Percentiles rank a stretch among this genome's conserved stretches.
These are phyloP conservation scores for Neolamprologus falcicula DNA, from an alignment of 2,113 vertebrate species.

Conservation along the genomic window DNA sequence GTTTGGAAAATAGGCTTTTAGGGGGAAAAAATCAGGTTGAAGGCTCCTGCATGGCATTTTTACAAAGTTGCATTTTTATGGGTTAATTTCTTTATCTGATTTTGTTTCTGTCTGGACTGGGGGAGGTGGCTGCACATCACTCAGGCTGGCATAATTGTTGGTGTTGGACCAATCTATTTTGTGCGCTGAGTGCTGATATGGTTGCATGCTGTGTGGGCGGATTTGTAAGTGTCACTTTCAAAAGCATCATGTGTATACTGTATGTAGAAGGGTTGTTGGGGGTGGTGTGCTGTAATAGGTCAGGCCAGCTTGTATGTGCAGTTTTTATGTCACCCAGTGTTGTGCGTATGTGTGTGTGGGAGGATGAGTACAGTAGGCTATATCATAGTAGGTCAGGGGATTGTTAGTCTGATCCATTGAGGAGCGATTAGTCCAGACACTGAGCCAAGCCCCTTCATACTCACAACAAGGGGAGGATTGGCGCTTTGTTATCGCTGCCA, in stretches of 20 bases:
- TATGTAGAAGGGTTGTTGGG: neutral
- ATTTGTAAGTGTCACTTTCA: neutral
- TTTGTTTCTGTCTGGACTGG: neutral
- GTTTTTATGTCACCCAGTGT: neutral
- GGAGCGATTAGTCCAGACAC: slow-evolving; percentile 48
- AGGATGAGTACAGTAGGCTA: slow-evolving; percentile 5
- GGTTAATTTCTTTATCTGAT: neutral
- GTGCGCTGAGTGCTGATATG: neutral
- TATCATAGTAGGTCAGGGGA: slow-evolving; percentile 61
- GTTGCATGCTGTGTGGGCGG: neutral
- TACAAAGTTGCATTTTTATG: neutral
- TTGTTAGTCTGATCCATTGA: slow-evolving; percentile 65
- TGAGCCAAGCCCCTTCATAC: slow-evolving; percentile 35
- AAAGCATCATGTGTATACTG: neutral
- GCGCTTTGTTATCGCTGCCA: neutral
- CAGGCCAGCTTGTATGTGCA: neutral
- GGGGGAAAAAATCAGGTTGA: neutral
- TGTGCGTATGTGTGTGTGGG: neutral
- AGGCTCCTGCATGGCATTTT: neutral
- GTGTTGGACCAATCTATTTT: neutral
- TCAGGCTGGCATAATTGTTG: neutral
- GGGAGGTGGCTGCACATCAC: neutral
- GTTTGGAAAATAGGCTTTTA: neutral
- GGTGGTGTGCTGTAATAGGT: neutral
- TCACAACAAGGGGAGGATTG: slow-evolving; percentile 19